Evolutionary conservation across 2,797 vertebrate genomes (phyloP).

Genomic region (Urophycis tenuis): DNA sequence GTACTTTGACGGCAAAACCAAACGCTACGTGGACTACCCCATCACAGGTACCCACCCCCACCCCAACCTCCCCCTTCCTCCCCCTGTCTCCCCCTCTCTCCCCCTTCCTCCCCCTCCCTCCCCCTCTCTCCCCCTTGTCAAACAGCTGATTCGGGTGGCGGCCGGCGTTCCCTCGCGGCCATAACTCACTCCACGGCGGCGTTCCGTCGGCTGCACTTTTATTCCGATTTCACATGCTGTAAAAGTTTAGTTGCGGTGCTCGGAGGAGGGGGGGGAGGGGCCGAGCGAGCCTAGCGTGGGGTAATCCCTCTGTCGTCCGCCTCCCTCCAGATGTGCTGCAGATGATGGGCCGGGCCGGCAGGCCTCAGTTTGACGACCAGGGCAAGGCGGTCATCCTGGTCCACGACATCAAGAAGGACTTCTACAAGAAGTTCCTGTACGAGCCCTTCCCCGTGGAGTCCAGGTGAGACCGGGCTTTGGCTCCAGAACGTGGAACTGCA

Average conservation of each 20-base stretch:
- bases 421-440: conserved; percentile 99
- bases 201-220: neutral
- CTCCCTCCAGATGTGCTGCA: conserved; percentile 85
- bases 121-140: neutral
- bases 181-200: neutral
- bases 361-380: conserved; percentile 97
- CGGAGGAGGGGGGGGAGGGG: too few relatives aligned
- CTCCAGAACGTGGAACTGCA: neutral
- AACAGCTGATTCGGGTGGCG: neutral
- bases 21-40: conserved; percentile 94
- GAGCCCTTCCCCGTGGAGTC: conserved; percentile 98
- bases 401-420: conserved; percentile 98
- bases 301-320: neutral
- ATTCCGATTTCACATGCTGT: conserved; percentile 3
- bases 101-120: too few relatives aligned
- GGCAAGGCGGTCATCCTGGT: conserved; percentile 98
- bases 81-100: neutral
- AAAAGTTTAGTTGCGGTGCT: neutral
- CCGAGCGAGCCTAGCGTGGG: neutral
- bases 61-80: neutral
- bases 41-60: conserved; percentile 82
- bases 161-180: neutral
- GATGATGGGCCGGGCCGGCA: conserved; percentile 98
- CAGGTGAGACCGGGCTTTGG: conserved; percentile 64
- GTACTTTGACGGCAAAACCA: conserved; percentile 94